Evolutionary conservation across 2,797 vertebrate genomes (phyloP).

Genomic region (Helicolenus hilgendorfi): DNA sequence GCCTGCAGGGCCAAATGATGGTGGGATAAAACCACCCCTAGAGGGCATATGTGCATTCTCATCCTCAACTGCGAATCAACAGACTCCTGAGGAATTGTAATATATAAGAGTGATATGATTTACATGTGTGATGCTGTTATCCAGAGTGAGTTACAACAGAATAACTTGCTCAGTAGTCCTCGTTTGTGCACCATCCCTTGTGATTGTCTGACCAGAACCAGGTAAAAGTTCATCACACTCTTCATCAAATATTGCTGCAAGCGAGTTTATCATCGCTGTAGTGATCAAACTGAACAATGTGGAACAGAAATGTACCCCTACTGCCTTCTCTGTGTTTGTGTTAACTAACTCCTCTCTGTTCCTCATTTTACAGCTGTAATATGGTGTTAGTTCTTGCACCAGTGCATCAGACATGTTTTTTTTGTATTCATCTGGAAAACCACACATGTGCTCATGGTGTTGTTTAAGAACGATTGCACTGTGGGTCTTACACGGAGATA

Average conservation of each 20-base stretch:
- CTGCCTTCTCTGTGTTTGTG: neutral
- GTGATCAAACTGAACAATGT: neutral
- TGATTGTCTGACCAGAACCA: neutral
- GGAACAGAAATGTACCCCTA: neutral
- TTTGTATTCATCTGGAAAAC: neutral
- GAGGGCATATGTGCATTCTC: neutral
- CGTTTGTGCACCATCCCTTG: neutral
- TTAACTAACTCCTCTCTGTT: neutral
- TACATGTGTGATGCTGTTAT: neutral
- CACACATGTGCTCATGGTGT: neutral
- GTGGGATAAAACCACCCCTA: constrained; percentile 8
- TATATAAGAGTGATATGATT: neutral
- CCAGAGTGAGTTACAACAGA: neutral
- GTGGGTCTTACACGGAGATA: neutral
- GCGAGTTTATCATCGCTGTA: neutral
- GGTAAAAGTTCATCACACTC: neutral
- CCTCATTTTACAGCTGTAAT: constrained; percentile 5
- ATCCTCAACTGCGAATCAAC: neutral
- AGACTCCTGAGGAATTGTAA: neutral
- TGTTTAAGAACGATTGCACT: neutral
- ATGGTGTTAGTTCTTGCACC: neutral
- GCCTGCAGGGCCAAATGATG: neutral
- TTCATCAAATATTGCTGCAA: neutral
- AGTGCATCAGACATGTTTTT: neutral
- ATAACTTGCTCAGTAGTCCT: neutral